Percentiles rank a stretch among this genome's conserved stretches.
Conservation (phyloP, 1,140 invertebrate genomes). For the Acromyrmex charruanus region DNA sequence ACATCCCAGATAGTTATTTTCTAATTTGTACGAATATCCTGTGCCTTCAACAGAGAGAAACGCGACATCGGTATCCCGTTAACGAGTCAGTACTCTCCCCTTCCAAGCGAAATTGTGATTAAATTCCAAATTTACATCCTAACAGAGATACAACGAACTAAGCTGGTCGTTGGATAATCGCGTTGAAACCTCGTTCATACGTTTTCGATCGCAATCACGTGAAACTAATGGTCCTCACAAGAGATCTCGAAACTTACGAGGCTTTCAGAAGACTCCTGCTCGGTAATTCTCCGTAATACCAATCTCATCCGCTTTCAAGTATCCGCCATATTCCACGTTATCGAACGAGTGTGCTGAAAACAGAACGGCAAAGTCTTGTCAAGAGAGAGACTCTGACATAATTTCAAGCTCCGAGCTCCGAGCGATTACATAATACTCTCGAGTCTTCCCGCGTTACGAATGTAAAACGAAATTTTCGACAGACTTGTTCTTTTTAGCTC, state of each 20-base stretch:
- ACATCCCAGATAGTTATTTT: conserved; percentile 19
- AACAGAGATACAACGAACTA: not conserved
- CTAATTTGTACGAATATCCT: conserved; percentile 44
- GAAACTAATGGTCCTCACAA: conserved; percentile 12
- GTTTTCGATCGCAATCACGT: conserved; percentile 25
- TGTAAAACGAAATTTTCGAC: not conserved
- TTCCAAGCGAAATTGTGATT: not conserved
- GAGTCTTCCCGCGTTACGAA: not conserved
- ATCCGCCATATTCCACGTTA: not conserved
- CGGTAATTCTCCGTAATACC: not conserved
- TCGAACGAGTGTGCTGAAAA: not conserved
- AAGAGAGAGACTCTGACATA: not conserved
- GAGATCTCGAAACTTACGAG: not conserved
- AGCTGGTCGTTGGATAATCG: conserved; percentile 8
- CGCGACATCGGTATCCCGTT: conserved; percentile 7
- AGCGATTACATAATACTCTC: not conserved
- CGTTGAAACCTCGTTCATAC: not conserved
- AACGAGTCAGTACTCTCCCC: not conserved
- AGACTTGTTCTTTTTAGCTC: not conserved
- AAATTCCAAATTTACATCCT: conserved; percentile 29
- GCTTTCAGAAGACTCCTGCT: not conserved
- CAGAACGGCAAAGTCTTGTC: not conserved
- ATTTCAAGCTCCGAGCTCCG: conserved; percentile 18
- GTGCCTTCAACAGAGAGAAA: not conserved
- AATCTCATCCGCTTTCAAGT: not conserved